These are phyloP conservation scores for Lichenostomus cassidix DNA, from an alignment of 2,113 vertebrate genomes.

Conservation along the genomic window DNA sequence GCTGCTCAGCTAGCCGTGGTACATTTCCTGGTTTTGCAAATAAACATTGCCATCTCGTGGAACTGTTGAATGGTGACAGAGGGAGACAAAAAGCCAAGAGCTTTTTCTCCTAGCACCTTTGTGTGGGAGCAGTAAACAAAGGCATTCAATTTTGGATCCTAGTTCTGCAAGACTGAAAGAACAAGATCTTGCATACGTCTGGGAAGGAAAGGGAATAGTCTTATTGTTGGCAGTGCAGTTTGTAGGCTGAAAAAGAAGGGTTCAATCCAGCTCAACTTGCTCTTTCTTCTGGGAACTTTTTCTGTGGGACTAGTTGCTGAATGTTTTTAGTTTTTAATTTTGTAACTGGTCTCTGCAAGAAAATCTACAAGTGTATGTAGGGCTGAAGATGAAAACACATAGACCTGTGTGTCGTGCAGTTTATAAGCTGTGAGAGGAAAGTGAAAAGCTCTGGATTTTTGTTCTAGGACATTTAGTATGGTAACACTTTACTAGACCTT, in stretches of 20 bases:
- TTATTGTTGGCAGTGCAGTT: neutral
- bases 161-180: neutral
- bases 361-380: neutral
- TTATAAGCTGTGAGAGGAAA: neutral
- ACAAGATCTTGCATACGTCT: accelerated
- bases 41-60: neutral
- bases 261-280: neutral
- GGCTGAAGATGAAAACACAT: neutral
- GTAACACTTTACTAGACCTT: neutral
- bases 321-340: neutral
- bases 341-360: neutral
- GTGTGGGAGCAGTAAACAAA: neutral
- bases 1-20: neutral
- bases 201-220: neutral
- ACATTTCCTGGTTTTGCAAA: neutral
- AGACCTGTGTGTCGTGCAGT: neutral
- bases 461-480: neutral
- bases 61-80: accelerated
- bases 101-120: neutral
- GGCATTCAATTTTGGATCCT: neutral
- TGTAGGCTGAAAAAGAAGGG: neutral
- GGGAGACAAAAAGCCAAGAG: neutral
- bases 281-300: neutral
- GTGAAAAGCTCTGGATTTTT: neutral
- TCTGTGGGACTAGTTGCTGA: neutral